Evolutionary conservation across 2,797 vertebrate species (phyloP).

Genomic region (Diceros bicornis): DNA sequence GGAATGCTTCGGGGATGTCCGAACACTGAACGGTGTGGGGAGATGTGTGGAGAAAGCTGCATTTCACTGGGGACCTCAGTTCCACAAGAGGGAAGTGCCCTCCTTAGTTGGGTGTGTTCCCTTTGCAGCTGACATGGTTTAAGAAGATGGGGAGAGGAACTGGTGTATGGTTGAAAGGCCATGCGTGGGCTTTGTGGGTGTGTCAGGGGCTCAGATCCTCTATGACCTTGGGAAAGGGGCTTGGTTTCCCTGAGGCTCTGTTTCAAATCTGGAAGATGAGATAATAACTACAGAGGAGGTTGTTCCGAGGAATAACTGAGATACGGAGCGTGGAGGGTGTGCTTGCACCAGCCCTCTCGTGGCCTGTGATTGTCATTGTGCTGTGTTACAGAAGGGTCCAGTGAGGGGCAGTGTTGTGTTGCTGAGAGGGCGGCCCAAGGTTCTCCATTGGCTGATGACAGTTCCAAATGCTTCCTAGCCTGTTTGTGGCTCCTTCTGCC

Average conservation of each 20-base stretch:
- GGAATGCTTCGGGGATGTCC: not conserved
- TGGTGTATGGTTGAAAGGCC: not conserved
- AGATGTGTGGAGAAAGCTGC: not conserved
- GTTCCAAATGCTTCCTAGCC: not conserved
- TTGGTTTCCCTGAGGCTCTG: not conserved
- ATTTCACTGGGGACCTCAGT: not conserved
- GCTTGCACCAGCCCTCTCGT: rapidly evolving
- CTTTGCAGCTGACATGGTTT: not conserved
- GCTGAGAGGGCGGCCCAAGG: not conserved
- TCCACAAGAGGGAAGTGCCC: not conserved
- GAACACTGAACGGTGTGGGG: not conserved
- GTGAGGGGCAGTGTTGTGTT: not conserved
- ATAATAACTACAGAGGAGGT: not conserved
- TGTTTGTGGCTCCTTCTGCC: not conserved
- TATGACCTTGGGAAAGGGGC: not conserved
- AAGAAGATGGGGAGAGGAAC: not conserved
- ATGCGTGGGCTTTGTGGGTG: not conserved
- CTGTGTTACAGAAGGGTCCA: not conserved
- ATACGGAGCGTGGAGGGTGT: not conserved
- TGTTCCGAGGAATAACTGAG: not conserved
- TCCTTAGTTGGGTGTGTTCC: not conserved
- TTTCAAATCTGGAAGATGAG: not conserved
- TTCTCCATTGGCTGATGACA: not conserved
- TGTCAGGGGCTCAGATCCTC: not conserved
- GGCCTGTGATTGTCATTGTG: not conserved